Evolutionary conservation across 2,113 vertebrate species (phyloP).

Genomic region (Crotalus tigris): DNA sequence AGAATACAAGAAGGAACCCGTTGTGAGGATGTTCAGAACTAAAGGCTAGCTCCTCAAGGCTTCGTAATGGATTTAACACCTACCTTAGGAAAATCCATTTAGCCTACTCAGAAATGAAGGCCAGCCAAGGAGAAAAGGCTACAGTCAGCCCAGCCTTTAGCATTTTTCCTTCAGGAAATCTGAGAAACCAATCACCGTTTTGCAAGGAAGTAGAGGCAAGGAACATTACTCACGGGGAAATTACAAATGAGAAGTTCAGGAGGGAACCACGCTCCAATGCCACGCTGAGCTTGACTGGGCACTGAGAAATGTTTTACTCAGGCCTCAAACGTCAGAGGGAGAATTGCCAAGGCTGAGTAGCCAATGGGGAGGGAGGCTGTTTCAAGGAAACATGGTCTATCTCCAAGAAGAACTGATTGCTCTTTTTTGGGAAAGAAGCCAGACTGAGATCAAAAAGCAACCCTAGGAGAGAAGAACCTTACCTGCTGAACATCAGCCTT

Average conservation of each 20-base stretch:
- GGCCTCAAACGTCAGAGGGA: slow-evolving; percentile 36
- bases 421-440: neutral
- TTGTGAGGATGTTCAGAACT: neutral
- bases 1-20: too few relatives aligned
- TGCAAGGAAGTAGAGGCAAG: slow-evolving; percentile 35
- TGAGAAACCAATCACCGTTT: neutral
- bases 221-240: slow-evolving; percentile 45
- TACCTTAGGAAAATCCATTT: neutral
- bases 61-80: neutral
- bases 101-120: neutral
- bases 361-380: slow-evolving; percentile 5
- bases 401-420: slow-evolving; percentile 14
- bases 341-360: slow-evolving; percentile 43
- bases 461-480: neutral
- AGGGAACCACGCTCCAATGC: slow-evolving; percentile 39
- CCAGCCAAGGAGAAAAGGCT: neutral
- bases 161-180: accelerated
- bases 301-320: slow-evolving; percentile 53
- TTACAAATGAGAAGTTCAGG: slow-evolving; percentile 36
- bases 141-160: neutral
- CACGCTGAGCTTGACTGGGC: slow-evolving; percentile 54
- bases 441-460: too few relatives aligned
- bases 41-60: neutral
- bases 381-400: neutral
- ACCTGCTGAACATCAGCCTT: neutral